Evolutionary conservation across 2,888 invertebrate species (phyloP).

Genomic region (Sesia bembeciformis): DNA sequence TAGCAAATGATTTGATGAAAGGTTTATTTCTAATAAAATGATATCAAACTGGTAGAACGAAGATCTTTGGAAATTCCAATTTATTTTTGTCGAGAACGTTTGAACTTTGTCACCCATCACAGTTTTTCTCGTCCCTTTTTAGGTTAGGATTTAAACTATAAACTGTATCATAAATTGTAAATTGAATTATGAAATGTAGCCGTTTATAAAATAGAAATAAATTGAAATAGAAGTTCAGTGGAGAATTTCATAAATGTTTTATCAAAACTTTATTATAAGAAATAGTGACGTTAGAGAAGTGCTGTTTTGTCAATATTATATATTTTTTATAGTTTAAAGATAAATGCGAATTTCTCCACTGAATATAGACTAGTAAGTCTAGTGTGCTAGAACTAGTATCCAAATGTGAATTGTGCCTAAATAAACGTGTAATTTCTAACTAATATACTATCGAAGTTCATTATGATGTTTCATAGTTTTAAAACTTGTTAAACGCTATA

Average conservation of each 20-base stretch:
- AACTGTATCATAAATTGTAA: too few species aligned
- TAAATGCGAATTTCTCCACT: constrained; percentile 19
- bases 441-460: constrained; percentile 6
- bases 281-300: too few species aligned
- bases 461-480: not conserved
- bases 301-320: too few species aligned
- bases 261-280: too few species aligned
- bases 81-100: too few species aligned
- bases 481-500: constrained; percentile 4
- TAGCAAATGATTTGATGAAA: too few species aligned
- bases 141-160: not conserved
- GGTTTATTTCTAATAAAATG: too few species aligned
- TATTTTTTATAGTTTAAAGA: too few species aligned
- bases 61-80: too few species aligned
- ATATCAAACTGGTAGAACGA: too few species aligned
- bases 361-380: constrained; percentile 32
- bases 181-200: not conserved
- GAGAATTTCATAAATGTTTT: constrained; percentile 13
- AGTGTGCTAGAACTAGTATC: constrained; percentile 63
- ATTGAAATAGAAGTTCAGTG: constrained; percentile 14
- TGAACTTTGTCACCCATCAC: not conserved
- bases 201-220: not conserved
- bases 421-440: constrained; percentile 30
- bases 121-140: not conserved
- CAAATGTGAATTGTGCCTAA: constrained; percentile 67